These are phyloP conservation scores for Lordiphosa stackelbergi DNA, from an alignment of 1,140 invertebrate genomes.

Conservation along the genomic window DNA sequence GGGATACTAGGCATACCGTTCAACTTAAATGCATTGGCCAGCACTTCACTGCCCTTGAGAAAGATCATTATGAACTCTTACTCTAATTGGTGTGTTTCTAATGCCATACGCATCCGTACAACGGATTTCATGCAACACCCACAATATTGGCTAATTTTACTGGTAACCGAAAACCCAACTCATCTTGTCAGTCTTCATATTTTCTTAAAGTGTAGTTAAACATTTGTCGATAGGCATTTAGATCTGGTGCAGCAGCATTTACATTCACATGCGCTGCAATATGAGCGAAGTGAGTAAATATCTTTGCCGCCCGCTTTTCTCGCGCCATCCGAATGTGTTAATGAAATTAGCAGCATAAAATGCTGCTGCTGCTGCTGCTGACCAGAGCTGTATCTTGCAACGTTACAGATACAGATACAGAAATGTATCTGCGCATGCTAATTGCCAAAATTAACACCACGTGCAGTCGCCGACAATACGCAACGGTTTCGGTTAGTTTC, in stretches of 20 bases:
- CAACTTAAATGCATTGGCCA: too few relatives aligned
- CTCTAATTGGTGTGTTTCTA: too few relatives aligned
- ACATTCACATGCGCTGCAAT: conserved; percentile 7
- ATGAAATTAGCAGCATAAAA: conserved; percentile 77
- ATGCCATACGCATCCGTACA: too few relatives aligned
- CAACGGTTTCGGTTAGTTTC: conserved; percentile 66
- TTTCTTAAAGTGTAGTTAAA: background rate
- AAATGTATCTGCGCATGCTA: conserved; percentile 60
- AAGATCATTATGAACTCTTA: too few relatives aligned
- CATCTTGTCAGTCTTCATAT: too few relatives aligned
- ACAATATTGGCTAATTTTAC: too few relatives aligned
- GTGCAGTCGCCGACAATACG: conserved; percentile 42
- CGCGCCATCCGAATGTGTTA: conserved; percentile 63
- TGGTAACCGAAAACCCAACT: too few relatives aligned
- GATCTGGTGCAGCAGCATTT: conserved; percentile 29
- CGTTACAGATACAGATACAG: conserved; percentile 62
- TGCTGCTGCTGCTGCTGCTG: conserved; percentile 27
- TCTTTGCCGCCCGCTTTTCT: conserved; percentile 37
- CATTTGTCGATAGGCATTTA: conserved; percentile 9
- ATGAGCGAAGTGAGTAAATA: conserved; percentile 40
- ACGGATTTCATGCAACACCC: too few relatives aligned
- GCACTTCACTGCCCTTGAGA: too few relatives aligned
- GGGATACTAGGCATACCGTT: too few relatives aligned
- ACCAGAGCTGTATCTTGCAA: conserved; percentile 19
- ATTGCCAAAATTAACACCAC: conserved; percentile 76